A percentile compares a stretch with the other conserved stretches of the same genome.
phyloP scores from a whole-genome alignment of 2,797 vertebrate species.

The Eidolon dupreanum region DNA sequence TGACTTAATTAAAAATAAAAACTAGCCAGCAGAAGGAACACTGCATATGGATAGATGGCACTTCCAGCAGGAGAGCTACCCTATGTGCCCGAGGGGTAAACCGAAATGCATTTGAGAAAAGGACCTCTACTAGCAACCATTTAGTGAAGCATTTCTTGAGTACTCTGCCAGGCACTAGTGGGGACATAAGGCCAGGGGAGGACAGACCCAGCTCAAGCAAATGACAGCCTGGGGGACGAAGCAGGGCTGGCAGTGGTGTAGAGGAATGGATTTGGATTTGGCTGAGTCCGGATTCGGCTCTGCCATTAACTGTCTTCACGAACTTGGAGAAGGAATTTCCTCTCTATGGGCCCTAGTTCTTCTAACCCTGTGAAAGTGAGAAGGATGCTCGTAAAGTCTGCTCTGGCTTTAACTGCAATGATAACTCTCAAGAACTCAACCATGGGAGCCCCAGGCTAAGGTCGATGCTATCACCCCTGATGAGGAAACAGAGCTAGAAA shows the following conservation, averaged over 20 bases:
- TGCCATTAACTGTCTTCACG: neutral
- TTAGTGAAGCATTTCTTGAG: neutral
- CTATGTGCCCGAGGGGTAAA: neutral
- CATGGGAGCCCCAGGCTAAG: neutral
- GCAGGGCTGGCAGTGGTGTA: neutral
- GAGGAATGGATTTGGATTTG: neutral
- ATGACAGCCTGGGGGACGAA: neutral
- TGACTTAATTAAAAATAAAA: conserved; percentile 78
- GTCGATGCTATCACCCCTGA: neutral
- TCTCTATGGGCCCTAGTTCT: neutral
- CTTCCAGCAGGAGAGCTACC: neutral
- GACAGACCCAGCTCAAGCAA: neutral
- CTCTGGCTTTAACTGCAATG: neutral
- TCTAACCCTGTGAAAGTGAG: neutral
- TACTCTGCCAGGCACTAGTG: fast-evolving
- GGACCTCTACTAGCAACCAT: fast-evolving
- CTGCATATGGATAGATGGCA: neutral
- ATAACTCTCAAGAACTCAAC: neutral
- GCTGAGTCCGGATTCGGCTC: neutral
- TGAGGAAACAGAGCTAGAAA: neutral
- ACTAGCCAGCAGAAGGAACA: neutral
- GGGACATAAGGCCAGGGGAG: neutral
- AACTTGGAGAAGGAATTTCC: neutral
- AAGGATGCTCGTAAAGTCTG: neutral
- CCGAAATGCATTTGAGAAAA: neutral